phyloP scores from a whole-genome alignment of 2,113 vertebrate species.

The Falcunculus frontatus region DNA sequence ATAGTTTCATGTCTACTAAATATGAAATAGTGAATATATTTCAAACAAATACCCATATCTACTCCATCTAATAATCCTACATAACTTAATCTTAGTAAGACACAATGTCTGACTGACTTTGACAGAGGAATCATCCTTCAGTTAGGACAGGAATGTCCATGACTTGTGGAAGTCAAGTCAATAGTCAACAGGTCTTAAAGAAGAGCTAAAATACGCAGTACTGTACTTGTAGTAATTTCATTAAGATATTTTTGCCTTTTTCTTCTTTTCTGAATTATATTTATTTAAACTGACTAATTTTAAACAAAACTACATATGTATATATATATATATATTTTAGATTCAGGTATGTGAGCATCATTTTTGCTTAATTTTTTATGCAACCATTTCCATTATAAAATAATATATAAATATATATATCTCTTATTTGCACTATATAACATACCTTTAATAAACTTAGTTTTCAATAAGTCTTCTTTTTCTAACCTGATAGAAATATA shows the following conservation, averaged over 20 bases:
- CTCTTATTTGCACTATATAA: not conserved
- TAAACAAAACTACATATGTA: not conserved
- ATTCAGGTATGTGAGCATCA: not conserved
- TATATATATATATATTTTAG: no score
- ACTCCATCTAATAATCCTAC: not conserved
- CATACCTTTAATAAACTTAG: not conserved
- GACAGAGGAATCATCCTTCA: not conserved
- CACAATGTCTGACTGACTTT: not conserved
- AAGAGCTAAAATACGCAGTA: not conserved
- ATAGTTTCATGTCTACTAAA: not conserved
- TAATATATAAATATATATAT: not conserved
- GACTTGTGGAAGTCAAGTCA: not conserved
- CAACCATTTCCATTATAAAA: not conserved
- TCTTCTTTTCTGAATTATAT: not conserved
- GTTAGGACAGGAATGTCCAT: not conserved
- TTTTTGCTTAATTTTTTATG: not conserved
- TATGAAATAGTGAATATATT: not conserved
- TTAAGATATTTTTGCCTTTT: not conserved
- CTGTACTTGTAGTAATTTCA: not conserved
- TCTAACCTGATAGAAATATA: not conserved
- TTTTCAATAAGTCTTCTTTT: not conserved
- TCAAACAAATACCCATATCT: not conserved
- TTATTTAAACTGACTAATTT: not conserved
- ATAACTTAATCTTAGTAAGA: not conserved
- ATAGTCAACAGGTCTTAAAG: not conserved